These are phyloP conservation scores for Echeneis naucrates DNA, from an alignment of 2,797 vertebrate species.

Conservation along the genomic window DNA sequence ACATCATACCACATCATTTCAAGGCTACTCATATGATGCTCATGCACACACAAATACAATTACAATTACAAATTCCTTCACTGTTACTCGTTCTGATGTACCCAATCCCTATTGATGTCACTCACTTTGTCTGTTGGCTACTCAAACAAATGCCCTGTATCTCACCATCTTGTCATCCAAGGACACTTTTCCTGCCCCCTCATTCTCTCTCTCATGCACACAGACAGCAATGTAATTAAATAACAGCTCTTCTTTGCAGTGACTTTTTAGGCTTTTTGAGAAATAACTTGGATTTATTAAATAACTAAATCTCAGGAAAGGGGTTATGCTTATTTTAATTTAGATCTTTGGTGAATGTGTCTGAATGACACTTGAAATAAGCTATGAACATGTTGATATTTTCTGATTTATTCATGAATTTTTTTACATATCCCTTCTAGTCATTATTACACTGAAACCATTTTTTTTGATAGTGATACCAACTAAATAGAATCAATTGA, in stretches of 20 bases:
- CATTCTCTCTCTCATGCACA: background rate
- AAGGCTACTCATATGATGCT: constrained; percentile 11
- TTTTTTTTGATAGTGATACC: background rate
- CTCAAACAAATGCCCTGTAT: constrained; percentile 71
- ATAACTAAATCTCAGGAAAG: no score
- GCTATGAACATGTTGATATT: no score
- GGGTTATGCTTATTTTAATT: no score
- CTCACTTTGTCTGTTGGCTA: constrained; percentile 64
- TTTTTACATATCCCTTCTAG: background rate
- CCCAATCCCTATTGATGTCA: constrained; percentile 52
- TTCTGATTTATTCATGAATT: no score
- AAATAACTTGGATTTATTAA: no score
- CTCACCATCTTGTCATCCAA: constrained; percentile 68
- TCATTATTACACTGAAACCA: background rate
- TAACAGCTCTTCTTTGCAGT: constrained; percentile 40
- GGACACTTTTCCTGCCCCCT: constrained; percentile 46
- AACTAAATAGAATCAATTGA: no score
- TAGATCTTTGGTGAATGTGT: no score
- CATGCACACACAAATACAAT: constrained; percentile 23
- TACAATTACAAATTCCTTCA: constrained; percentile 16
- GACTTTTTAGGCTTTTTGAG: constrained; percentile 59
- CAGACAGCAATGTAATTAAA: constrained; percentile 41
- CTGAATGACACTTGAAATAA: no score
- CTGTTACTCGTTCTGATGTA: constrained; percentile 37
- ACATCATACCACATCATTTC: constrained; percentile 18